Percentiles rank a stretch among this genome's conserved stretches.
phyloP scores from a whole-genome alignment of 1,140 invertebrate genomes.

The Philotrypesis tridentata region DNA sequence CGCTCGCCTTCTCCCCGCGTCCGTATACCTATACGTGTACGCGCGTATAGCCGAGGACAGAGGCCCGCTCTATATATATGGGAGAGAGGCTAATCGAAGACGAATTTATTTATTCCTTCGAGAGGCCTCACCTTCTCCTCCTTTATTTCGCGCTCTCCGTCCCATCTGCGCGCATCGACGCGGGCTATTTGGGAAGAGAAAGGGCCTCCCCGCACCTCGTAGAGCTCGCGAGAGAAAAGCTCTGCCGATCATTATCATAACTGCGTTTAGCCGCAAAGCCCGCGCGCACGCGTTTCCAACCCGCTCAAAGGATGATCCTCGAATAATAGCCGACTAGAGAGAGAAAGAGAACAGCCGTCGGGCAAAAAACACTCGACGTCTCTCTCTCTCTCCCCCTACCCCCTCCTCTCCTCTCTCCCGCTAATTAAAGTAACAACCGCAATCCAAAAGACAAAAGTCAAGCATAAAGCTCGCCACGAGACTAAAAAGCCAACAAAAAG shows the following conservation, averaged over 20 bases:
- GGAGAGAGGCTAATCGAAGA: not conserved
- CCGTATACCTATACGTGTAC: too few species aligned
- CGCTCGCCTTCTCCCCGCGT: not conserved
- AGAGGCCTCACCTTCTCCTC: too few species aligned
- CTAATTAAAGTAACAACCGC: not conserved
- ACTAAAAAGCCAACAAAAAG: not conserved
- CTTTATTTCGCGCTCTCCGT: too few species aligned
- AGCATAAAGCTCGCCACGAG: not conserved
- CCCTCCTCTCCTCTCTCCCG: too few species aligned
- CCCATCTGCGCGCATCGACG: too few species aligned
- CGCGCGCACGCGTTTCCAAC: not conserved
- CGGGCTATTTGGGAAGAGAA: too few species aligned
- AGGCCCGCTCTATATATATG: not conserved
- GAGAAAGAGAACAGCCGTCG: too few species aligned
- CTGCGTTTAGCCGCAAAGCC: not conserved
- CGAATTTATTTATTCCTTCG: conserved; percentile 29
- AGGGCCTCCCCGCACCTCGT: too few species aligned
- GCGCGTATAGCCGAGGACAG: too few species aligned
- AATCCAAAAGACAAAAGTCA: not conserved
- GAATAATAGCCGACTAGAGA: not conserved
- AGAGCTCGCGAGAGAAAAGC: too few species aligned
- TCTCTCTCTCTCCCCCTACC: too few species aligned
- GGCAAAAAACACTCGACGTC: not conserved
- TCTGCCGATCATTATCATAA: too few species aligned
- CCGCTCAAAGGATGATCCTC: not conserved